Evolutionary conservation across 2,888 invertebrate genomes (phyloP), one percentile per base, ranked within the genome.

Genomic region (Melieria omissa): DNA sequence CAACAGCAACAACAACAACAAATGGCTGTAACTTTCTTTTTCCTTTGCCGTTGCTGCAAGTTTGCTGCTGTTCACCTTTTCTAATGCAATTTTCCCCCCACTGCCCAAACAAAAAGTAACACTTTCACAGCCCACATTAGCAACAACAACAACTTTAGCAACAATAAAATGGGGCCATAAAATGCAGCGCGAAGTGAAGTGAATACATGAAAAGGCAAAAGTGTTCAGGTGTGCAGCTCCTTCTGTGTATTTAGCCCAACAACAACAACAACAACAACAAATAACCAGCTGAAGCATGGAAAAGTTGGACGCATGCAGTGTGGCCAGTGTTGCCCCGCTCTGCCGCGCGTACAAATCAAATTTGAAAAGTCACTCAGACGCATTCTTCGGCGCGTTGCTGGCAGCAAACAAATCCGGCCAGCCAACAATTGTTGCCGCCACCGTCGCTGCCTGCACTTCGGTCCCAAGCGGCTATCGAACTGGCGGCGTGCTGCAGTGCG

Each of bases 301-400:
- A 6, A 29, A 29, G 29, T 29, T 29, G 29, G 29, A 29, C n/a
- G 41, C 41, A 29, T 58, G 10, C n/a, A 29, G 58, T 14, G 16
- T 5, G 10, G n/a, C 58, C 58, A 10, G 6, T 10, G 10, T 5
- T 29, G 9, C 16, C 14, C 41, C 7, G 44, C 10, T 61, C 6
- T 12, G 6, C 42, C 16, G 41, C 5, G 16, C 52, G 52, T 8
- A n/a, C 5, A 62, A 49, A 69, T 73, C 72, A 72, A 72, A 72
- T 72, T 72, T 69, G 72, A 60, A 65, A 69, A 72, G 69, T 69
- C 72, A 69, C 69, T 73, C 69, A 52, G 52, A 52, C 52, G 6
- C 52, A 9, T 52, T 52, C 12, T 52, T 52, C 52, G 14, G 9
- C 9, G 12, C 14, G 52, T 5, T 52, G 12, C 7, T 29, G 9